These are phyloP conservation scores for Ptychoptera albimana DNA, from an alignment of 2,888 invertebrate species.

Conservation along the genomic window DNA sequence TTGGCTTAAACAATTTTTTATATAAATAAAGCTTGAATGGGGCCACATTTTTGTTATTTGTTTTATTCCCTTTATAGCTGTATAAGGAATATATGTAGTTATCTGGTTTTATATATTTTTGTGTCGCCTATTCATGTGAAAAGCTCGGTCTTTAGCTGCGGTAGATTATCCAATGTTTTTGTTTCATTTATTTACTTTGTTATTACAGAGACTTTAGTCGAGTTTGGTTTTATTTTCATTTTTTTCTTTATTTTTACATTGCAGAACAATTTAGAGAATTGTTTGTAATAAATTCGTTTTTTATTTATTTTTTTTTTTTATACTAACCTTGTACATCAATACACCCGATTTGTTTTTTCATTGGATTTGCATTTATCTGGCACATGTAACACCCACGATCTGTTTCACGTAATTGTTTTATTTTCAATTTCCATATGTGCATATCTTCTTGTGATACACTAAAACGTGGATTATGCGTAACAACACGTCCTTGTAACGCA, in stretches of 20 bases:
- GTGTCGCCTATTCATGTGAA: too few species aligned
- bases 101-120: too few species aligned
- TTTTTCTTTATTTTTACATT: neutral
- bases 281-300: neutral
- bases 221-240: too few species aligned
- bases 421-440: conserved; percentile 56
- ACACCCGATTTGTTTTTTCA: conserved; percentile 64
- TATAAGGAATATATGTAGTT: too few species aligned
- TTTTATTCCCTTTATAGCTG: too few species aligned
- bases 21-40: too few species aligned
- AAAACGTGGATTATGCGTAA: conserved; percentile 57
- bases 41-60: too few species aligned
- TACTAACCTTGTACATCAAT: conserved; percentile 58
- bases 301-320: neutral
- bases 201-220: too few species aligned
- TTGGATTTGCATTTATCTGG: conserved; percentile 59
- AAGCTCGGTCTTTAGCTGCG: too few species aligned
- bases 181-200: too few species aligned
- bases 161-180: too few species aligned
- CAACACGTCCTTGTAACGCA: conserved; percentile 54
- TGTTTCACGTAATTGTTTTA: conserved; percentile 51
- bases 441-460: conserved; percentile 53
- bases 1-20: too few species aligned
- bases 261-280: neutral
- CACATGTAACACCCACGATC: conserved; percentile 66